These are phyloP conservation scores for Ferrisia virgata DNA, from an alignment of 2,888 invertebrate genomes.

Conservation along the genomic window DNA sequence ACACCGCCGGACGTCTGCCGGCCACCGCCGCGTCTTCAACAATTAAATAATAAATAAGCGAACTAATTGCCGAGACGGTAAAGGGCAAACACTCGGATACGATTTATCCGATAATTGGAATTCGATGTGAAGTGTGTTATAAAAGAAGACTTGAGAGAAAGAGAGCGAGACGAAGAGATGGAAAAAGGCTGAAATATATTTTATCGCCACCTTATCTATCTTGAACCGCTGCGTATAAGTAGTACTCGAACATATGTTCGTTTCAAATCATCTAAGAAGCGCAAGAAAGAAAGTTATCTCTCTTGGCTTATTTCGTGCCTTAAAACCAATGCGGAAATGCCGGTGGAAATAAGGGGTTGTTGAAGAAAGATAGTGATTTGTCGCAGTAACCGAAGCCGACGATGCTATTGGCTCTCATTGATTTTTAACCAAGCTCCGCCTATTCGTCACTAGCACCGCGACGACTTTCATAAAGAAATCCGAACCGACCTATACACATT, in stretches of 20 bases:
- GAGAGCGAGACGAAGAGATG: not conserved
- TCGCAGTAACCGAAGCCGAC: conserved; percentile 46
- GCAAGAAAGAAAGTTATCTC: conserved; percentile 43
- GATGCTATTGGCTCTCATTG: conserved; percentile 49
- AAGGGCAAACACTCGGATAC: not conserved
- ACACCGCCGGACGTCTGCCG: no score
- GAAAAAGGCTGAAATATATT: conserved; percentile 16
- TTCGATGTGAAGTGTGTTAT: not conserved
- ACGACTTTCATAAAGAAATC: conserved; percentile 37
- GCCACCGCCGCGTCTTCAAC: not conserved
- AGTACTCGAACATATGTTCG: not conserved
- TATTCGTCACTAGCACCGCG: conserved; percentile 54
- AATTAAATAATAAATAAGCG: not conserved
- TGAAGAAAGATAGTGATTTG: conserved; percentile 46
- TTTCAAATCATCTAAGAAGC: conserved; percentile 2
- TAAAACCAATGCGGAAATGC: conserved; percentile 47
- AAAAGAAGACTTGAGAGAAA: not conserved
- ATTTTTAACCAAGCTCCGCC: conserved; percentile 52
- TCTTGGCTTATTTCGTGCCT: conserved; percentile 40
- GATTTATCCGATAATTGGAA: not conserved
- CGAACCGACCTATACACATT: conserved; percentile 36
- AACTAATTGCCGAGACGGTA: not conserved
- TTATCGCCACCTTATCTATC: not conserved
- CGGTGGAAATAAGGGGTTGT: conserved; percentile 47
- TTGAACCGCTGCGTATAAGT: not conserved